These are phyloP conservation scores for Mus spretus DNA, from an alignment of 2,797 vertebrate species.

Conservation along the genomic window DNA sequence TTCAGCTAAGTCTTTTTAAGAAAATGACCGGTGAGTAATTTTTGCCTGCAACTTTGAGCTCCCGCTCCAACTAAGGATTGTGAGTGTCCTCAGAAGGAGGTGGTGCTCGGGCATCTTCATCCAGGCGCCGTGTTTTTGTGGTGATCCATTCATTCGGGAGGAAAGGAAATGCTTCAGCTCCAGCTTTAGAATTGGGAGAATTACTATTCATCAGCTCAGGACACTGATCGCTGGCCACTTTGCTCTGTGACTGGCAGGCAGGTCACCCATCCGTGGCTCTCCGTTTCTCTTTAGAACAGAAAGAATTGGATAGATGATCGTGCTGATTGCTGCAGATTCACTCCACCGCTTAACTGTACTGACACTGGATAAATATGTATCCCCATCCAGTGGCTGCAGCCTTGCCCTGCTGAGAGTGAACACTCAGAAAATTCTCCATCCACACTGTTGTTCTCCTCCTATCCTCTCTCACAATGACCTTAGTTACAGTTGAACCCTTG, in stretches of 20 bases:
- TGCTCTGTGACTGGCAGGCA: background rate
- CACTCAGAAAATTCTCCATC: background rate
- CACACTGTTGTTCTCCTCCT: background rate
- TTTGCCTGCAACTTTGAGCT: background rate
- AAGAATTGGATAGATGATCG: background rate
- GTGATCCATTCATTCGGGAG: background rate
- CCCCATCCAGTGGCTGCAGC: background rate
- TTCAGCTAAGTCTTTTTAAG: constrained; percentile 13
- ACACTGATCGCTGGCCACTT: background rate
- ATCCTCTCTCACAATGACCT: background rate
- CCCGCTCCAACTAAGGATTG: background rate
- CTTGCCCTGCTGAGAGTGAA: background rate
- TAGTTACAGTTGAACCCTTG: background rate
- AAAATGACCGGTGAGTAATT: constrained; percentile 16
- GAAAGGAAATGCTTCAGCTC: background rate
- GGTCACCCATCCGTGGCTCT: background rate
- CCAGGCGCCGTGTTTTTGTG: background rate
- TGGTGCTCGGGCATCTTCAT: background rate
- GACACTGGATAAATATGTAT: background rate
- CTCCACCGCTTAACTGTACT: background rate
- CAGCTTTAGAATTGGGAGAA: background rate
- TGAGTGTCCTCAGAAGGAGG: background rate
- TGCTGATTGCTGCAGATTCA: background rate
- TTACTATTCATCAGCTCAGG: background rate
- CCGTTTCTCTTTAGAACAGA: constrained; percentile 60